phyloP scores from a whole-genome alignment of 2,888 invertebrate species.

The Endomychus coccineus region DNA sequence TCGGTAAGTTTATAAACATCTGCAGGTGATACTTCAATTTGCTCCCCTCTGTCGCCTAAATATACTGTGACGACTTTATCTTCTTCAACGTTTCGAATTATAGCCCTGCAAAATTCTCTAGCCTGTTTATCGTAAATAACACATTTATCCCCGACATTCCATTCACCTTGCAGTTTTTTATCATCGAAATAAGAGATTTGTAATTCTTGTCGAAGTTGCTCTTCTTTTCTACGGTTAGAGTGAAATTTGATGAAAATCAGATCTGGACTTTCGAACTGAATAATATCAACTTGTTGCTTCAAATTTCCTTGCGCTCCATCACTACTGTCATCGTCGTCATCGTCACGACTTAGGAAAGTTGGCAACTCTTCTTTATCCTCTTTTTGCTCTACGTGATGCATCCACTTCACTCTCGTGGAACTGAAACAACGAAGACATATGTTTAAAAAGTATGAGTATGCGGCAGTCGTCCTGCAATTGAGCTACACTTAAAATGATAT shows the following conservation, averaged over 20 bases:
- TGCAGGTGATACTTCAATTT: no score
- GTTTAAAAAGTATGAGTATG: no score
- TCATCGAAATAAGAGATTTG: slow-evolving; percentile 27
- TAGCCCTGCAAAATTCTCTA: slow-evolving; percentile 58
- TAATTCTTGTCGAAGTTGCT: slow-evolving; percentile 25
- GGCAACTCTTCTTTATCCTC: slow-evolving; percentile 19
- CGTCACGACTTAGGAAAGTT: not conserved
- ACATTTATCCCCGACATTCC: slow-evolving; percentile 38
- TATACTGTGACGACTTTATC: slow-evolving; percentile 50
- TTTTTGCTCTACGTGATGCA: slow-evolving; percentile 31
- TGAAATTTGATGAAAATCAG: slow-evolving; percentile 41
- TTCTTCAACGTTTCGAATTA: slow-evolving; percentile 43
- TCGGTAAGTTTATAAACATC: slow-evolving; percentile 48
- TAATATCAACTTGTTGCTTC: slow-evolving; percentile 28
- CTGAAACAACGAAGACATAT: no score
- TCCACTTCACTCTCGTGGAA: slow-evolving; percentile 40
- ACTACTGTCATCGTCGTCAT: slow-evolving; percentile 15
- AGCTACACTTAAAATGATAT: no score
- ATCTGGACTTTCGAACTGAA: slow-evolving; percentile 32
- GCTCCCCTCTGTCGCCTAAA: slow-evolving; percentile 60
- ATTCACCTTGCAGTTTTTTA: slow-evolving; percentile 12
- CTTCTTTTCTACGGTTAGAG: slow-evolving; percentile 27
- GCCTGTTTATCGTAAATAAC: slow-evolving; percentile 44
- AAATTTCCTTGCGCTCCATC: slow-evolving; percentile 22
- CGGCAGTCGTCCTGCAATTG: no score